These are phyloP conservation scores for Cancer borealis DNA, from an alignment of 2,888 invertebrate species.

Conservation along the genomic window DNA sequence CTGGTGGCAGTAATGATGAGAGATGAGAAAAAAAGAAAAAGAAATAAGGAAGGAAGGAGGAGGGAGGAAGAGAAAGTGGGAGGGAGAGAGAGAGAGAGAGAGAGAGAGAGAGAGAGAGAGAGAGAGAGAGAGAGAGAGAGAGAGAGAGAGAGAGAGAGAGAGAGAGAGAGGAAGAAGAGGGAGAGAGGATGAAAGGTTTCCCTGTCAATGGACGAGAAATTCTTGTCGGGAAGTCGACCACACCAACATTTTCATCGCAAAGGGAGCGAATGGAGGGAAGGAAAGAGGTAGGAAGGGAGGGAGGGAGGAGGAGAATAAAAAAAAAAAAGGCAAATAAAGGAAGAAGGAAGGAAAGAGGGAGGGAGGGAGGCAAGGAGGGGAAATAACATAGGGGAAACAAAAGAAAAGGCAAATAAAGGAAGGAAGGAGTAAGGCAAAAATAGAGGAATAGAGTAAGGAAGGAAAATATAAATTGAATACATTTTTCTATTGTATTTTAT, in stretches of 20 bases:
- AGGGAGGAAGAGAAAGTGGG: not conserved
- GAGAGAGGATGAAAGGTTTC: not conserved
- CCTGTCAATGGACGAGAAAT: constrained; percentile 15
- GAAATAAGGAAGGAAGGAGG: not conserved
- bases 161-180: not conserved
- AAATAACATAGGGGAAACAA: not conserved
- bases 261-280: not conserved
- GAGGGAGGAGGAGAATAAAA: not conserved
- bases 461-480: too few relatives aligned
- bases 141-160: not conserved
- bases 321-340: not conserved
- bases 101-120: not conserved
- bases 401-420: not conserved
- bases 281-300: not conserved
- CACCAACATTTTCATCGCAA: not conserved
- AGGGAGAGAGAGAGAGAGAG: not conserved
- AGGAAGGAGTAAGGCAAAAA: not conserved
- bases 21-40: not conserved
- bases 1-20: too few relatives aligned
- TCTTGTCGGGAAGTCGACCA: not conserved
- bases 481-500: too few relatives aligned
- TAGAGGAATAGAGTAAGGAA: too few relatives aligned
- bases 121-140: not conserved
- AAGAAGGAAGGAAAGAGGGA: not conserved
- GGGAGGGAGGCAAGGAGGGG: not conserved